These are phyloP conservation scores for Phragmatobia fuliginosa DNA, from an alignment of 2,888 invertebrate species.

Conservation along the genomic window DNA sequence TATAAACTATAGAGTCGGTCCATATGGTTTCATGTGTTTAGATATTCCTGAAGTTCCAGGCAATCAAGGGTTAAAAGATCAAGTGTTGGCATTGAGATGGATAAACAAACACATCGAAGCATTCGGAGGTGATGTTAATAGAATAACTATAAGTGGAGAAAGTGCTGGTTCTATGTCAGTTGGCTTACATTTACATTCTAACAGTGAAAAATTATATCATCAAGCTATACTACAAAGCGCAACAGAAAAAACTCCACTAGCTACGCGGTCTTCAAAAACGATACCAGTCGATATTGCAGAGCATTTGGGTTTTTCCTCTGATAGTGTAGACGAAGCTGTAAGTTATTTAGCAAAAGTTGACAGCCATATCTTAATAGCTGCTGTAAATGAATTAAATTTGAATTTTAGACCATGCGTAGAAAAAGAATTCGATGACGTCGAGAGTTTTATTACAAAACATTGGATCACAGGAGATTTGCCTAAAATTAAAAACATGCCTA, in stretches of 20 bases:
- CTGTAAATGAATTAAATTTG: neutral
- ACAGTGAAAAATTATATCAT: conserved; percentile 60
- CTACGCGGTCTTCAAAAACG: neutral
- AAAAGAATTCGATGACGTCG: conserved; percentile 20
- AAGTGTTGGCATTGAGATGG: conserved; percentile 68
- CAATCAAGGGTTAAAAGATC: conserved; percentile 73
- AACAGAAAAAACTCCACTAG: neutral
- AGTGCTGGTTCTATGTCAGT: conserved; percentile 67
- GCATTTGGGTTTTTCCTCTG: conserved; percentile 12
- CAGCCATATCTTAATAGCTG: conserved; percentile 11
- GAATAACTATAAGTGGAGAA: conserved; percentile 70
- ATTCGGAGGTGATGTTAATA: conserved; percentile 67
- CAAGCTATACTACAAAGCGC: conserved; percentile 70
- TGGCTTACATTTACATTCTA: conserved; percentile 65
- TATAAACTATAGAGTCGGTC: no score
- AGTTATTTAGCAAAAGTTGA: conserved; percentile 10
- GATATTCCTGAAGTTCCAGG: conserved; percentile 61
- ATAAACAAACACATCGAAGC: conserved; percentile 63
- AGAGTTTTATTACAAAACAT: conserved; percentile 8
- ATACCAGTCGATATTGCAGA: conserved; percentile 10
- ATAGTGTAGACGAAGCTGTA: conserved; percentile 11
- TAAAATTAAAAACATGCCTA: conserved; percentile 14
- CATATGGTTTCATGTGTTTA: conserved; percentile 60
- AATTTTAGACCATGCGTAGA: conserved; percentile 21
- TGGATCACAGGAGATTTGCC: conserved; percentile 14